Conservation (phyloP, 2,888 invertebrate genomes). For the Cosmopolites sordidus region DNA sequence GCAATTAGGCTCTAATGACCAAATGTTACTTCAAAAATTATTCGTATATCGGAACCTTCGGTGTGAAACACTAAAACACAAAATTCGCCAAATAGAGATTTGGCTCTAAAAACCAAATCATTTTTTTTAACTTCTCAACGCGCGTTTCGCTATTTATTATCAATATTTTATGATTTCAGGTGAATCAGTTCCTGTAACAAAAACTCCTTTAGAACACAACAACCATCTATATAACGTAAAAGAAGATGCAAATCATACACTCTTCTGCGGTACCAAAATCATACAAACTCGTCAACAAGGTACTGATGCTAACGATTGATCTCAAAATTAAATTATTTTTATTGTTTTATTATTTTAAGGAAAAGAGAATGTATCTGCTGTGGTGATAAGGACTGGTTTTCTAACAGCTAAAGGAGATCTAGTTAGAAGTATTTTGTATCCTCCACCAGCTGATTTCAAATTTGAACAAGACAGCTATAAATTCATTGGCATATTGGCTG, state of each 20-base stretch:
- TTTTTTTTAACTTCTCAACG: too few relatives aligned
- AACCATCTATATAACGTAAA: slow-evolving; percentile 66
- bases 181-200: slow-evolving; percentile 56
- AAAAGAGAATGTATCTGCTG: slow-evolving; percentile 49
- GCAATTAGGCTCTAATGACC: too few relatives aligned
- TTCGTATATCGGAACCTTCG: too few relatives aligned
- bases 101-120: too few relatives aligned
- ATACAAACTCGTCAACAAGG: slow-evolving; percentile 77
- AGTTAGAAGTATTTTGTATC: slow-evolving; percentile 89
- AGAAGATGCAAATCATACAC: slow-evolving; percentile 79
- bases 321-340: neutral
- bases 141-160: too few relatives aligned
- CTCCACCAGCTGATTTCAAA: slow-evolving; percentile 93
- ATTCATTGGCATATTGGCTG: slow-evolving; percentile 76
- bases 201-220: slow-evolving; percentile 76
- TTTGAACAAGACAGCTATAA: slow-evolving; percentile 92
- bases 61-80: too few relatives aligned
- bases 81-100: too few relatives aligned
- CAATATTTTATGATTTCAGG: too few relatives aligned
- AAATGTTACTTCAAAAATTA: too few relatives aligned
- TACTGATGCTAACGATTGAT: slow-evolving; percentile 8
- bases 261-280: slow-evolving; percentile 86
- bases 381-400: slow-evolving; percentile 83
- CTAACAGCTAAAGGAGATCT: slow-evolving; percentile 82
- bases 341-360: slow-evolving; percentile 6